phyloP scores from a whole-genome alignment of 2,113 vertebrate genomes.

The Gambusia holbrooki region DNA sequence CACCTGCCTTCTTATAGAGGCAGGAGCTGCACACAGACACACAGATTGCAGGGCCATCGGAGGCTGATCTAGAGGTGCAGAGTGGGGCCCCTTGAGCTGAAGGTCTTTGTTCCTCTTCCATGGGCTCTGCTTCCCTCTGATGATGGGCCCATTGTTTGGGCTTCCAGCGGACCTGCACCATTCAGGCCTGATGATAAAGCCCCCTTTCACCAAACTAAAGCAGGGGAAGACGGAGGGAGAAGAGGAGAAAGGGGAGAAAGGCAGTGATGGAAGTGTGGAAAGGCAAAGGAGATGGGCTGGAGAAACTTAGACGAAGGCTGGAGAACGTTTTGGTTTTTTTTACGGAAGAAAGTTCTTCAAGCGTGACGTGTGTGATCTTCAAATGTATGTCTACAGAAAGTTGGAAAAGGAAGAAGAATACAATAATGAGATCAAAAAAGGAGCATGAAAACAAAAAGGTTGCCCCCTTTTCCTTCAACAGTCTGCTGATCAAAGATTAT shows the following conservation, averaged over 20 bases:
- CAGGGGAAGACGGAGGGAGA: constrained; percentile 47
- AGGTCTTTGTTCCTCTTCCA: constrained; percentile 75
- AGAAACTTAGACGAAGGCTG: constrained; percentile 32
- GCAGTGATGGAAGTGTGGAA: constrained; percentile 61
- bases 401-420: constrained; percentile 8
- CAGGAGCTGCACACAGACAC: constrained; percentile 24
- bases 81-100: constrained; percentile 67
- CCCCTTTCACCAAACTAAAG: constrained; percentile 67
- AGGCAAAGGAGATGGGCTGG: constrained; percentile 48
- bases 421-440: constrained; percentile 24
- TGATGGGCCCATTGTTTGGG: constrained; percentile 74
- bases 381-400: constrained; percentile 14
- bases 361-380: constrained; percentile 21
- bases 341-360: constrained; percentile 27
- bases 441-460: constrained; percentile 21
- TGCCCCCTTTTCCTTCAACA: constrained; percentile 4
- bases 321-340: constrained; percentile 10
- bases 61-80: constrained; percentile 62
- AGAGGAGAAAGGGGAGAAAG: constrained; percentile 45
- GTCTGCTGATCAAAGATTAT: constrained; percentile 50
- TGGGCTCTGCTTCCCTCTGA: constrained; percentile 74
- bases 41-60: constrained; percentile 44
- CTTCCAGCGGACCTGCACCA: constrained; percentile 72
- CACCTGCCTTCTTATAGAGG: constrained; percentile 67
- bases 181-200: constrained; percentile 75